Conservation (phyloP, 2,113 vertebrate species). For the Jacana jacana region DNA sequence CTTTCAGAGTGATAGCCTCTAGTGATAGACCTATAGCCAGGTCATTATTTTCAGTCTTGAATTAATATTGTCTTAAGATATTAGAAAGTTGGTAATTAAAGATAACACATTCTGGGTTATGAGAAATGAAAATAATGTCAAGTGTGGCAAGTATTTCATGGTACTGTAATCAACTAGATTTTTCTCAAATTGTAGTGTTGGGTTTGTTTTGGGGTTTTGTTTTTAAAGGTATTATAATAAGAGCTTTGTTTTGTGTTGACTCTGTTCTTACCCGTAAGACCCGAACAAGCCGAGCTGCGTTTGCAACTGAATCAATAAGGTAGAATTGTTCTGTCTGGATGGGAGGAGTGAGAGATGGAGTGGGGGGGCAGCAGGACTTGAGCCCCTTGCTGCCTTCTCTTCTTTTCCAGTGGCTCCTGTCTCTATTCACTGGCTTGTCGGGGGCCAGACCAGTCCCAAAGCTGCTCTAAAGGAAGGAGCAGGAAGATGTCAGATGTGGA, state of each 20-base stretch:
- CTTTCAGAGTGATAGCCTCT: neutral
- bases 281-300: neutral
- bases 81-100: neutral
- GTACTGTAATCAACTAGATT: neutral
- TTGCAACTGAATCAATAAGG: neutral
- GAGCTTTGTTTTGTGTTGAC: neutral
- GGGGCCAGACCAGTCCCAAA: neutral
- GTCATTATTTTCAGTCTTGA: neutral
- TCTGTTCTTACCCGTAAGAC: neutral
- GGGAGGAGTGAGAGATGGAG: neutral
- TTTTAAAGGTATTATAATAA: neutral
- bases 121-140: neutral
- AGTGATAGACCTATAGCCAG: neutral
- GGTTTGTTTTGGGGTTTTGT: neutral
- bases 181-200: neutral
- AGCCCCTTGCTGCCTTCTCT: neutral
- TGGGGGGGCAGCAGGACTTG: neutral
- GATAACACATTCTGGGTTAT: neutral
- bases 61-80: neutral
- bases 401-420: neutral
- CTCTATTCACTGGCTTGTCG: neutral
- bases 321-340: neutral
- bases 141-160: neutral
- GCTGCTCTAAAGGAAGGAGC: neutral
- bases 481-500: neutral